Evolutionary conservation across 2,888 invertebrate species (phyloP).

Genomic region (Antheraea assamensis): DNA sequence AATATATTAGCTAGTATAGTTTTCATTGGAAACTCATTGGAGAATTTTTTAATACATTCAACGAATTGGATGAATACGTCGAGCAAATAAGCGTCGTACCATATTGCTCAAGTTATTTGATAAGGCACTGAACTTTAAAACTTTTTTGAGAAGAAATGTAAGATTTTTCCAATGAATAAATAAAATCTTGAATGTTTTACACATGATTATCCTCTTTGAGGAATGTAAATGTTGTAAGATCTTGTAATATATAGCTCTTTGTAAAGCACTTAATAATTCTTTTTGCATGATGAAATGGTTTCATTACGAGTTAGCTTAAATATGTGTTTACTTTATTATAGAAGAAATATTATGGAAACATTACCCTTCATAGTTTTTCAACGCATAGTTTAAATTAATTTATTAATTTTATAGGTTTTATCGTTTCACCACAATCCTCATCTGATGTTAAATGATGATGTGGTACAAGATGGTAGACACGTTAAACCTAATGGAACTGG

Average conservation of each 20-base stretch:
- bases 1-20: too few species aligned
- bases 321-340: background rate
- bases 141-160: background rate
- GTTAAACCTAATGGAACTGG: too few species aligned
- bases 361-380: too few species aligned
- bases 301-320: background rate
- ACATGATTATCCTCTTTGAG: background rate
- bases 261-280: background rate
- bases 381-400: too few species aligned
- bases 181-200: background rate
- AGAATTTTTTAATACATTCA: background rate
- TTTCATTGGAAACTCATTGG: too few species aligned
- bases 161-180: background rate
- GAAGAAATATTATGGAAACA: too few species aligned
- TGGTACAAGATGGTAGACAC: too few species aligned
- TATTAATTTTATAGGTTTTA: too few species aligned
- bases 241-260: background rate
- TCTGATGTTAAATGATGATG: too few species aligned
- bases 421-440: too few species aligned
- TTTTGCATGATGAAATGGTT: background rate
- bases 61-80: background rate
- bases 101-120: slow-evolving; percentile 39
- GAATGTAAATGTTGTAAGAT: background rate
- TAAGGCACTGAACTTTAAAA: slow-evolving; percentile 31
- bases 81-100: slow-evolving; percentile 17